Conservation (phyloP, 2,113 vertebrate genomes). For the Hippocampus barbouri region DNA sequence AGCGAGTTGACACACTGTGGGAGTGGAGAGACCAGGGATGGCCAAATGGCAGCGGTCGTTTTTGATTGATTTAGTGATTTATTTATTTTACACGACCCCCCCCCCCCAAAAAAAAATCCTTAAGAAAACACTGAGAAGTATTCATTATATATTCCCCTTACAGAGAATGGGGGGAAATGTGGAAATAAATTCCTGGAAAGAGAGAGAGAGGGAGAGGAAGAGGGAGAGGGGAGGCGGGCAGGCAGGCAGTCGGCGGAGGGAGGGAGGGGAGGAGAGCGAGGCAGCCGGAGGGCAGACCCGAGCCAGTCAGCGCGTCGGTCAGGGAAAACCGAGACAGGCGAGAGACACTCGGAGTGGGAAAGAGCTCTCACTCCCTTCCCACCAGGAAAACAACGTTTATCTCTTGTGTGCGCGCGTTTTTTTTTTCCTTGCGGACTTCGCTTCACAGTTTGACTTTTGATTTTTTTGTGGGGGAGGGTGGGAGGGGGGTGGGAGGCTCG, state of each 20-base stretch:
- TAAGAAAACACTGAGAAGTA: no score
- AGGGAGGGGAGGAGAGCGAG: slow-evolving; percentile 52
- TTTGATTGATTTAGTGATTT: no score
- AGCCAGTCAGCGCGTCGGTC: slow-evolving; percentile 28
- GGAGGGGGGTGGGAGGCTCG: not conserved
- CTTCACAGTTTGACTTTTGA: slow-evolving; percentile 28
- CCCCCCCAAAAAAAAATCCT: no score
- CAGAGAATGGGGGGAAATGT: no score
- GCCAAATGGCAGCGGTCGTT: no score
- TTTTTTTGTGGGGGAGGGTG: not conserved
- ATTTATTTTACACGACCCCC: no score
- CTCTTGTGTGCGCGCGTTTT: slow-evolving; percentile 20
- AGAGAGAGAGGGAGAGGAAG: slow-evolving; percentile 16
- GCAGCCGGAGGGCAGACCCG: slow-evolving; percentile 57
- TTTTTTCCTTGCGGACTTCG: slow-evolving; percentile 37
- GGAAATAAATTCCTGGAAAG: slow-evolving; percentile 5
- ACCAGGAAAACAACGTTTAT: slow-evolving; percentile 21
- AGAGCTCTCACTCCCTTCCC: slow-evolving; percentile 35
- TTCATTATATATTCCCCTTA: no score
- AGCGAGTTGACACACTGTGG: no score
- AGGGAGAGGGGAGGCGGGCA: slow-evolving; percentile 46
- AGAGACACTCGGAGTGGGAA: slow-evolving; percentile 16
- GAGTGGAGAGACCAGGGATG: no score
- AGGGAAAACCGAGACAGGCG: slow-evolving; percentile 43
- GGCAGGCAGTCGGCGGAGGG: not conserved